Percentiles rank a stretch among this genome's conserved stretches.
Evolutionary conservation across 1,140 invertebrate genomes (phyloP).

Genomic region (Ruditapes philippinarum): DNA sequence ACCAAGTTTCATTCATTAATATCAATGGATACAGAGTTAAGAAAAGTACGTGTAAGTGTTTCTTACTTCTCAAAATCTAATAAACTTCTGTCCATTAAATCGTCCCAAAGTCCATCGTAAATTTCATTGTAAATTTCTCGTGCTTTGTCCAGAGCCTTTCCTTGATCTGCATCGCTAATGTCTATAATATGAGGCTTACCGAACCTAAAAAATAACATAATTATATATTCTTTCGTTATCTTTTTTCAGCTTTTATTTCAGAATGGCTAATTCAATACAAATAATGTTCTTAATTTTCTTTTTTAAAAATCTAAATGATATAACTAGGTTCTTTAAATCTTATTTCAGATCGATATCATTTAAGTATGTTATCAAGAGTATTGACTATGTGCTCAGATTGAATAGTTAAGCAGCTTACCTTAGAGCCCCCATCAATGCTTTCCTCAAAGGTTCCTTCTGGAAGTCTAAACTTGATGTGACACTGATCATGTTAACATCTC

Average conservation of each 20-base stretch:
- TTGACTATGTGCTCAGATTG: no score
- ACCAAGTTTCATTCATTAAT: no score
- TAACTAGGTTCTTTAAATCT: no score
- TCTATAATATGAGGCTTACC: constrained; percentile 55
- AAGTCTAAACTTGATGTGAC: constrained; percentile 13
- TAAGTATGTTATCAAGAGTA: no score
- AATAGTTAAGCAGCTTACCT: constrained; percentile 33
- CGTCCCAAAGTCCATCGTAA: constrained; percentile 2
- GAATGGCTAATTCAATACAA: no score
- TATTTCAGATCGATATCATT: no score
- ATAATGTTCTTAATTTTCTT: no score
- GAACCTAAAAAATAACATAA: constrained; percentile 12
- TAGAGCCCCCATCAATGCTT: constrained; percentile 38
- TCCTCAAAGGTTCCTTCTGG: constrained; percentile 30
- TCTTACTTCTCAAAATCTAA: constrained; percentile 42
- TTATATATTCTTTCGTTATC: no score
- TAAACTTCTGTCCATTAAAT: constrained; percentile 39
- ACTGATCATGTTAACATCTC: constrained; percentile 59
- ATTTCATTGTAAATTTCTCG: constrained; percentile 33
- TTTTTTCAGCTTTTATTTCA: no score
- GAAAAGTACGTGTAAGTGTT: no score
- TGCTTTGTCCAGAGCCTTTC: constrained; percentile 1
- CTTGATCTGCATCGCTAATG: constrained; percentile 32
- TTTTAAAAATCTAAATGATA: no score
- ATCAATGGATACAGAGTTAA: no score